Evolutionary conservation across 2,113 vertebrate species (phyloP).

Genomic region (Cavia porcellus): DNA sequence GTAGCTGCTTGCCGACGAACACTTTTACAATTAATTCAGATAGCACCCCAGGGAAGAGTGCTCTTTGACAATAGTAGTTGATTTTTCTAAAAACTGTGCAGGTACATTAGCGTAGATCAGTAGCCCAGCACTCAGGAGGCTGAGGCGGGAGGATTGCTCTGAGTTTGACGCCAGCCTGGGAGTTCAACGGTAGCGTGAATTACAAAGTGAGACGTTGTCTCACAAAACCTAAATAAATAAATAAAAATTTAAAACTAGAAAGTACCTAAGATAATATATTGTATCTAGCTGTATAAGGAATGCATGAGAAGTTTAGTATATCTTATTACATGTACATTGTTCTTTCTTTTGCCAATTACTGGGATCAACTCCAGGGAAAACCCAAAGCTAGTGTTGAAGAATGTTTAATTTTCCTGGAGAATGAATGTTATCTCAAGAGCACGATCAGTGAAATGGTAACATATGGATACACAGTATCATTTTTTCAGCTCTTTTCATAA

Average conservation of each 20-base stretch:
- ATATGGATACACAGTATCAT: background rate
- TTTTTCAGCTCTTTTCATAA: constrained; percentile 35
- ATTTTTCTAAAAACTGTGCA: constrained; percentile 5
- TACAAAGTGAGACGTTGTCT: background rate
- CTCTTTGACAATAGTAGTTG: constrained; percentile 1
- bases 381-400: background rate
- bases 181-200: background rate
- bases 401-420: constrained; percentile 3
- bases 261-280: constrained; percentile 6
- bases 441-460: background rate
- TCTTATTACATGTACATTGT: background rate
- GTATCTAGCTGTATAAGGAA: constrained; percentile 4
- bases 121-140: background rate
- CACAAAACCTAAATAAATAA: background rate
- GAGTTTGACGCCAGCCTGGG: background rate
- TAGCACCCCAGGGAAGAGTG: background rate
- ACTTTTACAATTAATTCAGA: background rate
- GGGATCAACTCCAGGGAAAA: constrained; percentile 27
- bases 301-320: constrained; percentile 45
- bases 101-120: background rate
- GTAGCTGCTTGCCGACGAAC: background rate
- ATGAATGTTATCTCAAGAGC: background rate
- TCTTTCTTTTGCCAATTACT: background rate
- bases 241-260: constrained; percentile 8
- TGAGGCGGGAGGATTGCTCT: background rate